These are phyloP conservation scores for Luidia sarsii DNA, from an alignment of 53 echinoderm and acorn worm genomes.

Conservation along the genomic window DNA sequence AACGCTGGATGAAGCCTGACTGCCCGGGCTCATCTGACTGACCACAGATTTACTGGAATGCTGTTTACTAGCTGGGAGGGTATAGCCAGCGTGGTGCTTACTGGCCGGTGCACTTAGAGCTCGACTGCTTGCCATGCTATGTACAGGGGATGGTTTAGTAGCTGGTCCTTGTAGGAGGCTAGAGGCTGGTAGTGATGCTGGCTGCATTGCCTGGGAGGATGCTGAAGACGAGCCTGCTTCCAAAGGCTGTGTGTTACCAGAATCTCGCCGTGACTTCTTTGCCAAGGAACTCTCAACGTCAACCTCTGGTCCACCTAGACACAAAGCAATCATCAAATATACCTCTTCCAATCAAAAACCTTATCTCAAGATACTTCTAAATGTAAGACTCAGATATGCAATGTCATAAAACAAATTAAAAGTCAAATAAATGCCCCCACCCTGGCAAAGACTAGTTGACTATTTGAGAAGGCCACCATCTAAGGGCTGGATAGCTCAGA, in stretches of 20 bases:
- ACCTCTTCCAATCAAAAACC: too few relatives aligned
- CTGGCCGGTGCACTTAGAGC: constrained; percentile 12
- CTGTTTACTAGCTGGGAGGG: not conserved
- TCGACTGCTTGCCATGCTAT: constrained; percentile 12
- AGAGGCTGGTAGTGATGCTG: not conserved
- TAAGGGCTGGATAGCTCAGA: too few relatives aligned
- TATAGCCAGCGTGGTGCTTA: constrained; percentile 21
- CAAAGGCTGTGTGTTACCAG: not conserved
- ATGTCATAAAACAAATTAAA: too few relatives aligned
- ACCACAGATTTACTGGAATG: not conserved
- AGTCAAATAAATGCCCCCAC: too few relatives aligned
- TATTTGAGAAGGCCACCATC: too few relatives aligned
- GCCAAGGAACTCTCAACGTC: not conserved
- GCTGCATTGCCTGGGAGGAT: not conserved
- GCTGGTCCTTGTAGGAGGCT: not conserved
- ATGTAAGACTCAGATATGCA: too few relatives aligned
- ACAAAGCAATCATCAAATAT: too few relatives aligned
- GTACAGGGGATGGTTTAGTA: not conserved
- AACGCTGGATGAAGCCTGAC: not conserved
- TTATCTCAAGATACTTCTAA: too few relatives aligned
- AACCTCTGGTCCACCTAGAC: constrained; percentile 42
- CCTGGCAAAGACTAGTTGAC: too few relatives aligned
- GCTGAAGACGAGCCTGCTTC: not conserved
- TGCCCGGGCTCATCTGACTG: not conserved
- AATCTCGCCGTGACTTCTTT: constrained; percentile 27